Conservation (phyloP, 2,113 vertebrate species). For the Orycteropus afer region DNA sequence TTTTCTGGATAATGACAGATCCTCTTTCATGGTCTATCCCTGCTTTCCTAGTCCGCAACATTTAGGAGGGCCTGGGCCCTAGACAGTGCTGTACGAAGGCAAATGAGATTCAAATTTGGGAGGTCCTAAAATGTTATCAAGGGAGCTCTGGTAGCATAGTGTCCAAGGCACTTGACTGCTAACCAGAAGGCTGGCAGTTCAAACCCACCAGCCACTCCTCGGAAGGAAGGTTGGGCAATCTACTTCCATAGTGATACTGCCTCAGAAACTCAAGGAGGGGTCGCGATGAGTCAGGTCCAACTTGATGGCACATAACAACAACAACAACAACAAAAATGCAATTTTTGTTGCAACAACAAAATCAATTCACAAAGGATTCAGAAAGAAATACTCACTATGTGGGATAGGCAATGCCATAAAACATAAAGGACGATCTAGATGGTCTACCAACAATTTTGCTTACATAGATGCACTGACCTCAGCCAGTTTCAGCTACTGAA, state of each 20-base stretch:
- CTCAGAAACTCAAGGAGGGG: no score
- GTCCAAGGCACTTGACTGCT: no score
- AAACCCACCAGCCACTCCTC: no score
- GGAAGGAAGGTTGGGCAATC: no score
- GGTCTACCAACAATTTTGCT: neutral
- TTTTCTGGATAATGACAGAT: conserved; percentile 40
- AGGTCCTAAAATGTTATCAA: conserved; percentile 34
- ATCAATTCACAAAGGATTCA: neutral
- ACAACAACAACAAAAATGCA: no score
- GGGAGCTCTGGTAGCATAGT: no score
- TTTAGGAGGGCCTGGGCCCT: neutral
- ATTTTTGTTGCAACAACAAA: no score
- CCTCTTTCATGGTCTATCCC: neutral
- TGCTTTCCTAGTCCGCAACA: neutral
- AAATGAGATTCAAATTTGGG: neutral
- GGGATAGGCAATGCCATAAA: neutral
- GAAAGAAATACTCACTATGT: neutral
- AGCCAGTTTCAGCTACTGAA: neutral
- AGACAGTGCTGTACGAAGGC: neutral
- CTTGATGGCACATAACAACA: no score
- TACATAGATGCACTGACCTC: neutral
- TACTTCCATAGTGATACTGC: no score
- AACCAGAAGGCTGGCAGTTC: no score
- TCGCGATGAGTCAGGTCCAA: no score
- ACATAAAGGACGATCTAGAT: neutral